These are phyloP conservation scores for Galerucella pusilla DNA, from an alignment of 2,888 invertebrate species.

Conservation along the genomic window DNA sequence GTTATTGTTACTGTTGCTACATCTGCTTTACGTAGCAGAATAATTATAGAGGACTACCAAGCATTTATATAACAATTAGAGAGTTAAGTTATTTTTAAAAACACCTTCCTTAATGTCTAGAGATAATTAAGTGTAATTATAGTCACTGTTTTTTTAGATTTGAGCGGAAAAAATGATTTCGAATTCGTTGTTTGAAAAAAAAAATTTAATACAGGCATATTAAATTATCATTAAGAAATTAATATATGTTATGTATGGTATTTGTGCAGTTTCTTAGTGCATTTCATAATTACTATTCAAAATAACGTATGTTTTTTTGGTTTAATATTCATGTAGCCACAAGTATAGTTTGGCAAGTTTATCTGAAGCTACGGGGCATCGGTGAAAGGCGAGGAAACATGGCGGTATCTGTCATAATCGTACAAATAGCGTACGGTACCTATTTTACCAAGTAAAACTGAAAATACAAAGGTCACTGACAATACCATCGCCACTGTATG, in stretches of 20 bases:
- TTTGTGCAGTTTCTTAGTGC: not conserved
- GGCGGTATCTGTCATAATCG: too few relatives aligned
- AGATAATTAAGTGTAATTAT: constrained; percentile 50
- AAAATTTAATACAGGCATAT: constrained; percentile 46
- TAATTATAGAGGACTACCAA: constrained; percentile 36
- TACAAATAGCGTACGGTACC: too few relatives aligned
- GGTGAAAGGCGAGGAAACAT: too few relatives aligned
- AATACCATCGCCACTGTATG: too few relatives aligned
- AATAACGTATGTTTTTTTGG: too few relatives aligned
- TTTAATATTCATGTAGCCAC: too few relatives aligned
- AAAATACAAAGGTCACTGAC: too few relatives aligned
- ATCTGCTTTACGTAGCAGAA: constrained; percentile 40
- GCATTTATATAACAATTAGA: constrained; percentile 49
- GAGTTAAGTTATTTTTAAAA: constrained; percentile 53
- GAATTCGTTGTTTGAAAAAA: constrained; percentile 41
- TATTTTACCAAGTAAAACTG: too few relatives aligned
- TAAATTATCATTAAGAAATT: constrained; percentile 49
- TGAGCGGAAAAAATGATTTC: constrained; percentile 48
- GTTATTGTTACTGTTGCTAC: constrained; percentile 23
- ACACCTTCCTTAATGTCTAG: constrained; percentile 50
- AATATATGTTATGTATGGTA: constrained; percentile 13
- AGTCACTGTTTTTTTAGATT: constrained; percentile 37
- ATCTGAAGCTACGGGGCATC: too few relatives aligned
- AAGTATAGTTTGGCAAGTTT: too few relatives aligned
- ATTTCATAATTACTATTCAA: too few relatives aligned